Evolutionary conservation across 2,888 invertebrate genomes (phyloP), one percentile per base, ranked within the genome.

Genomic region (Andrena minutula): DNA sequence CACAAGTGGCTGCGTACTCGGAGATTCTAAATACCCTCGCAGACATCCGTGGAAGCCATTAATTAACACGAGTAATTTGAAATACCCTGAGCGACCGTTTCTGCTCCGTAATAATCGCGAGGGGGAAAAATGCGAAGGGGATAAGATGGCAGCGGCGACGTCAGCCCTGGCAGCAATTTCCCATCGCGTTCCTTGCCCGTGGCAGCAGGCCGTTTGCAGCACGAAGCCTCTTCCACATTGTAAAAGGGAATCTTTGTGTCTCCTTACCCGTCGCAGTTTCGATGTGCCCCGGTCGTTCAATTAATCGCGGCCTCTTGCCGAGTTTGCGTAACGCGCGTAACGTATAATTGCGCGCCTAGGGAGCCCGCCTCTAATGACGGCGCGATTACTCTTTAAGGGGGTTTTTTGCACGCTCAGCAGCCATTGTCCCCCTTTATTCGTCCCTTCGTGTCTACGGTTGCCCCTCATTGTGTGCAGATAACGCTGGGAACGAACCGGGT

Each of bases 381-480:
- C 60, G 56, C 56, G 30, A 79, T 83, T 71, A 74, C 66, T 63
- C 70, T 83, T 75, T 66, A 63, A 79, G 60, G 51, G 68, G 47
- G 63, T 64, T 69, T 79, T 69, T 84, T 75, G 47, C 60, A 58
- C 20, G 61, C 61, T 23, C 73, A 56, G 2, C 49, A 23, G 20
- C 63, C 58, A 76, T 79, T 76, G 66, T 53, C 56, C 66, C 60
- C 66, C 26, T 63, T 73, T 30, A 41, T 8, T 53, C 64, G 10
- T 56, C 58, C 73, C 28, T 56, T 65, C 49, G 47, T 28, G 60
- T 60, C 66, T 69, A 79, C 56, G 32, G n/a, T 70, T 65, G 23
- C 28, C 56, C n/a, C 26, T 58, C 60, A 81, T 81, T 81, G 69
- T 81, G 64, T 65, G 78, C 58, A 69, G 47, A 82, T 82, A 76